Evolutionary conservation across 2,888 invertebrate genomes (phyloP).

Genomic region (Rambutsinella grinnellia): DNA sequence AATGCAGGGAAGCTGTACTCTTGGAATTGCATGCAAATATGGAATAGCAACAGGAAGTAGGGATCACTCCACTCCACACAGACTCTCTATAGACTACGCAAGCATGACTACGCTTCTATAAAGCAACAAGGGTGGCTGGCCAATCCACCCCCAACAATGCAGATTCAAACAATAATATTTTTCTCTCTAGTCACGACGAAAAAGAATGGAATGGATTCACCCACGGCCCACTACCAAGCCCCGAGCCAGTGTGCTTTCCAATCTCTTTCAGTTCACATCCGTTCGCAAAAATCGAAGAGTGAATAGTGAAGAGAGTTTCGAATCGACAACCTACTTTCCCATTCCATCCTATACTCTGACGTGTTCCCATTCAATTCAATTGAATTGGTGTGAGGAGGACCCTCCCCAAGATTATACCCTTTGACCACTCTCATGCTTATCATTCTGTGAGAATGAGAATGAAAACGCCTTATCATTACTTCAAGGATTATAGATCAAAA

Average conservation of each 20-base stretch:
- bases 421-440: no score
- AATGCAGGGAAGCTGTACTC: not conserved
- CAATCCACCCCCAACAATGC: not conserved
- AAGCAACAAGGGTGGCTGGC: not conserved
- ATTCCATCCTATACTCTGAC: not conserved
- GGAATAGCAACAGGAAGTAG: not conserved
- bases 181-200: conserved; percentile 4
- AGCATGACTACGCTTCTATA: conserved; percentile 10
- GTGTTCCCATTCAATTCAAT: not conserved
- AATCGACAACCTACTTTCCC: not conserved
- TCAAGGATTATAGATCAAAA: no score
- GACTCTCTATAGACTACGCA: not conserved
- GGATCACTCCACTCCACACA: not conserved
- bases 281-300: no score
- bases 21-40: not conserved
- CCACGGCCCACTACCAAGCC: conserved; percentile 34
- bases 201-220: conserved; percentile 23
- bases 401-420: no score
- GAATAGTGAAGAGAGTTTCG: no score
- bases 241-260: conserved; percentile 55
- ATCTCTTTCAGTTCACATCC: conserved; percentile 56
- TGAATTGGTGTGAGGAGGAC: no score
- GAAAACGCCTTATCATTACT: no score
- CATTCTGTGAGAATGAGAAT: no score
- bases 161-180: not conserved